Conservation (phyloP, 2,888 invertebrate species). For the Phyto melanocephala region DNA sequence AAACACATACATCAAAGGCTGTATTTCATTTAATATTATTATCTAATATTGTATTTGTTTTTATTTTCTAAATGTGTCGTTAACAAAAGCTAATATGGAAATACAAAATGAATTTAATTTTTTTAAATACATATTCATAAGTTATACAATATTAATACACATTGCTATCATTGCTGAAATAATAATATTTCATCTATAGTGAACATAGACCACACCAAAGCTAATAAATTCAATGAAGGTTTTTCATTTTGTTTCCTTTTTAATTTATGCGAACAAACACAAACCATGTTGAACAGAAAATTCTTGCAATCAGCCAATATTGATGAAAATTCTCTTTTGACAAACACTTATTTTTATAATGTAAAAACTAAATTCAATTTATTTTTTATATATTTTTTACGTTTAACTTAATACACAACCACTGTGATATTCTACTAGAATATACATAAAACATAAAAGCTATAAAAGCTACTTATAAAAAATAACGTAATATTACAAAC, state of each 20-base stretch:
- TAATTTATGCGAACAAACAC: neutral
- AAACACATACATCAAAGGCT: no score
- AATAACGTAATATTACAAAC: neutral
- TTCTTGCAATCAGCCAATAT: neutral
- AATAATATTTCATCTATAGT: no score
- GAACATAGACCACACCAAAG: neutral
- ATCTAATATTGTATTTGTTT: no score
- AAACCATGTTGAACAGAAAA: neutral
- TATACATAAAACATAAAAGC: neutral
- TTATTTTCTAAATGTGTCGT: no score
- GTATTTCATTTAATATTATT: no score
- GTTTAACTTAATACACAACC: neutral
- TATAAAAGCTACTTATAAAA: neutral
- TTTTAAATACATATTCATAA: no score
- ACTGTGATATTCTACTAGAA: slow-evolving; percentile 6
- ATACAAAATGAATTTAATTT: no score
- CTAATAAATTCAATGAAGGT: neutral
- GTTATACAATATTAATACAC: no score
- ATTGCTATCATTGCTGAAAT: no score
- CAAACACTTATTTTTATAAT: neutral
- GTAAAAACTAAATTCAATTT: neutral
- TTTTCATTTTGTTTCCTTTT: neutral
- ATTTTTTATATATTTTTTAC: neutral
- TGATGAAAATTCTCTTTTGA: neutral
- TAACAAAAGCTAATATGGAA: no score